Base-by-base conservation (phyloP, 2,888 invertebrate species). In the Heterodera filipjevi region DNA sequence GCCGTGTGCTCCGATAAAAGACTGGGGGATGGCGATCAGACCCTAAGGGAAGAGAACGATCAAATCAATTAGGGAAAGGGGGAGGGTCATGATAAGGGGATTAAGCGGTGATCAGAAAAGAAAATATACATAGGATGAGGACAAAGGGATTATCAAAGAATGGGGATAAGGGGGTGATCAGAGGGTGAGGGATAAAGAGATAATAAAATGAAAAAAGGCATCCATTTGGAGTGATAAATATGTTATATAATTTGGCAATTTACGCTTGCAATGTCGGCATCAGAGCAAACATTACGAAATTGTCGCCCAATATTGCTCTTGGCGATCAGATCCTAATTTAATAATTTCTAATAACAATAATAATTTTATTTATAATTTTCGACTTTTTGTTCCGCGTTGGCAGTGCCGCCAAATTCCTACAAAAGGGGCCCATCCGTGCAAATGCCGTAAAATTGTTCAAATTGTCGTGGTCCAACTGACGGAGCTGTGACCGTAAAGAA, bases 401-500 rank as follows among this genome's bases (percentile, higher is more conserved):
- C 87, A 88, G 79, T 83, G 85, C 76, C 85, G 86, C 87, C 87
- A 87, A 14, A 87, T 79, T 3, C 86, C 80, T 84, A 82, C 32
- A 86, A 35, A 66, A 83, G 68, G 0, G 84, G 82, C 1, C 82
- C 84, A 71, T 88, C 88, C 33, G 86, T 81, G 30, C 85, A 86
- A 46, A 88, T 30, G 2, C 88, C 88, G 49, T 59, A 78, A 71
- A 88, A 89, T 46, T 83, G 81, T 88, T 87, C n/a, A 86, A 53
- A 78, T 88, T 88, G 49, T 86, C 85, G 79, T 88, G 84, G 30
- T 88, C 86, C 75, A 88, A 75, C 70, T 86, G 83, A 14, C 86
- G 78, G 74, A 87, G 66, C 82, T 86, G 74, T 49, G 81, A 78
- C 2, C 49, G 71, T 27, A 22, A 59, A 14, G 27, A 27, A 46